Percentiles rank a stretch among this genome's conserved stretches.
These are phyloP conservation scores for Smittia sp. DNA, from an alignment of 2,888 invertebrate genomes.

Conservation along the genomic window DNA sequence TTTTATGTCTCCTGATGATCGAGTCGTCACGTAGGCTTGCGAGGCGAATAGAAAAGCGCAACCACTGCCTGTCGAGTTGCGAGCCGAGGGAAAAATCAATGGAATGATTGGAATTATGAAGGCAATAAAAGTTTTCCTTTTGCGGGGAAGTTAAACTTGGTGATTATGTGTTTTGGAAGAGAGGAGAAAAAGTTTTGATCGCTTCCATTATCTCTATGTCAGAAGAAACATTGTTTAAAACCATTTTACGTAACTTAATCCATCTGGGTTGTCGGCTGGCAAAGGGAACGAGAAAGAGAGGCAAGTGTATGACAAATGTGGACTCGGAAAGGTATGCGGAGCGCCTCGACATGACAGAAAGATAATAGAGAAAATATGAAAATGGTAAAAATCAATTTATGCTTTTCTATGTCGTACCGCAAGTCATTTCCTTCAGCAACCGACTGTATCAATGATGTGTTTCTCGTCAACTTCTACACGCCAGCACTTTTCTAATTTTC, in stretches of 20 bases:
- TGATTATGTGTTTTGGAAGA: not conserved
- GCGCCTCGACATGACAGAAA: not conserved
- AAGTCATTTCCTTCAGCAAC: conserved; percentile 36
- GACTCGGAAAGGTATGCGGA: not conserved
- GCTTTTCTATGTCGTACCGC: not conserved
- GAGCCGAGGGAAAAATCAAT: not conserved
- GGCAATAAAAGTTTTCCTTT: conserved; percentile 6
- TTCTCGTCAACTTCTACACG: too few relatives aligned
- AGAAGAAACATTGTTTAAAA: not conserved
- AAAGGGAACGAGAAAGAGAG: too few relatives aligned
- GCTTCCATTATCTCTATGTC: not conserved
- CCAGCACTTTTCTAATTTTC: too few relatives aligned
- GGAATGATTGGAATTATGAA: conserved; percentile 8
- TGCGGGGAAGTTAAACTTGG: not conserved
- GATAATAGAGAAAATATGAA: conserved; percentile 30
- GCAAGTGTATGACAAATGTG: not conserved
- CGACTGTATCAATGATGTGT: too few relatives aligned
- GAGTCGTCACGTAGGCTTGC: not conserved
- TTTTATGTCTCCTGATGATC: conserved; percentile 2
- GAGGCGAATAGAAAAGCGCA: not conserved
- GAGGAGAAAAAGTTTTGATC: not conserved
- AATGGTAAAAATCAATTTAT: conserved; percentile 25
- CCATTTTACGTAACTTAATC: not conserved
- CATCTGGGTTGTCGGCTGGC: too few relatives aligned
- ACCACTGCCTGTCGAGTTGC: not conserved